phyloP scores from a whole-genome alignment of 2,113 vertebrate species.

The Austrofundulus limnaeus region DNA sequence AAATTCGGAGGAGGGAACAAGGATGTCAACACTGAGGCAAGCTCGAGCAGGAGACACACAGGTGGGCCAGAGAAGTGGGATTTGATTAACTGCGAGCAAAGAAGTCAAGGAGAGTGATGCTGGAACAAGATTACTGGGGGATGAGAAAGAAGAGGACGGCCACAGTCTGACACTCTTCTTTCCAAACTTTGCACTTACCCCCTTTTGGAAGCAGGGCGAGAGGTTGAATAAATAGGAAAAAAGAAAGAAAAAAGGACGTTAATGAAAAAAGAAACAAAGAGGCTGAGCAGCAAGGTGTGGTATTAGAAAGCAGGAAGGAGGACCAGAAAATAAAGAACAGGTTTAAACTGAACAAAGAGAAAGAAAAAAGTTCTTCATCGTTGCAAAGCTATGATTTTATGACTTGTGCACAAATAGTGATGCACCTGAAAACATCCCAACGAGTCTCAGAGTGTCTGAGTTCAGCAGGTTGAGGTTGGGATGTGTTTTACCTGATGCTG shows the following conservation, averaged over 20 bases:
- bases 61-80: slow-evolving; percentile 51
- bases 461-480: slow-evolving; percentile 29
- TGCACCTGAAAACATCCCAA: neutral
- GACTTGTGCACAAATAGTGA: slow-evolving; percentile 37
- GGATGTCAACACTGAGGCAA: slow-evolving; percentile 48
- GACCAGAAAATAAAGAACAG: neutral
- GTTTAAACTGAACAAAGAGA: slow-evolving; percentile 23
- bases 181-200: slow-evolving; percentile 55
- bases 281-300: slow-evolving; percentile 2
- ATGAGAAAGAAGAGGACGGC: slow-evolving; percentile 43
- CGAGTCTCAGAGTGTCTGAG: slow-evolving; percentile 5
- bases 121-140: slow-evolving; percentile 34
- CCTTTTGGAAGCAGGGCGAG: slow-evolving; percentile 56
- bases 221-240: slow-evolving; percentile 25
- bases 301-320: slow-evolving; percentile 5
- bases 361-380: slow-evolving; percentile 11
- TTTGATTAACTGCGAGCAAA: slow-evolving; percentile 52
- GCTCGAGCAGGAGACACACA: slow-evolving; percentile 47
- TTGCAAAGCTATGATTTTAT: neutral
- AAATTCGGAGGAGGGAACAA: slow-evolving; percentile 20
- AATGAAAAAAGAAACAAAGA: slow-evolving; percentile 34
- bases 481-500: neutral
- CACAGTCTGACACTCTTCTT: slow-evolving; percentile 36
- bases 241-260: slow-evolving; percentile 28
- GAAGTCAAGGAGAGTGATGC: slow-evolving; percentile 51